These are phyloP conservation scores for Petromus typicus DNA, from an alignment of 2,113 vertebrate species.

Conservation along the genomic window DNA sequence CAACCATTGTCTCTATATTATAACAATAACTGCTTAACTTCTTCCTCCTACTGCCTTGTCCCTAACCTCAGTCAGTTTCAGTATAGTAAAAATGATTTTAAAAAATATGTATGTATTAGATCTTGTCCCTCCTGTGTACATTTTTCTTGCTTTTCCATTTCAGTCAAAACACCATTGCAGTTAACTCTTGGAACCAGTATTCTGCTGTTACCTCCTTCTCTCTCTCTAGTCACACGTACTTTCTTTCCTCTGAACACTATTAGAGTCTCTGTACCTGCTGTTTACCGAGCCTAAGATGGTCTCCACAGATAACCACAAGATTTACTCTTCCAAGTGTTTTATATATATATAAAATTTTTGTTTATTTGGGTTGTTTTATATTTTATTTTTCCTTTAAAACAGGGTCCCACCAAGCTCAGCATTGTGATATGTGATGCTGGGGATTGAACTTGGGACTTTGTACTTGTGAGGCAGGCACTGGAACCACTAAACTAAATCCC, in stretches of 20 bases:
- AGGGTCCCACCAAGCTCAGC: too few species aligned
- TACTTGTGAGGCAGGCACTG: too few species aligned
- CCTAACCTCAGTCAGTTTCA: neutral
- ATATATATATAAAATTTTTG: too few species aligned
- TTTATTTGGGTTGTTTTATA: too few species aligned
- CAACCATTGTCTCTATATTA: neutral
- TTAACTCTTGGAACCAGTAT: neutral
- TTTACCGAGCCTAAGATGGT: neutral
- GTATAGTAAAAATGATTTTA: neutral
- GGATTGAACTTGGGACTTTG: too few species aligned
- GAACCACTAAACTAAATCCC: too few species aligned
- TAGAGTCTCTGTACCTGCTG: neutral
- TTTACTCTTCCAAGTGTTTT: too few species aligned
- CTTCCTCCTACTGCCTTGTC: neutral
- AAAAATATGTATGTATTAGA: neutral
- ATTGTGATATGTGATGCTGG: too few species aligned
- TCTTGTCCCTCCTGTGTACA: neutral
- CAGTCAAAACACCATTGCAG: neutral
- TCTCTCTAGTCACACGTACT: neutral
- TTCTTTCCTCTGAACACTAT: neutral
- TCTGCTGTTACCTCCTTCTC: neutral
- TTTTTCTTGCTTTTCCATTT: neutral
- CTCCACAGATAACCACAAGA: neutral
- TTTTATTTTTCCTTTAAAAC: too few species aligned
- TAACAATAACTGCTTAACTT: neutral